Conservation (phyloP, 2,888 invertebrate genomes). For the Quadriops clusia region DNA sequence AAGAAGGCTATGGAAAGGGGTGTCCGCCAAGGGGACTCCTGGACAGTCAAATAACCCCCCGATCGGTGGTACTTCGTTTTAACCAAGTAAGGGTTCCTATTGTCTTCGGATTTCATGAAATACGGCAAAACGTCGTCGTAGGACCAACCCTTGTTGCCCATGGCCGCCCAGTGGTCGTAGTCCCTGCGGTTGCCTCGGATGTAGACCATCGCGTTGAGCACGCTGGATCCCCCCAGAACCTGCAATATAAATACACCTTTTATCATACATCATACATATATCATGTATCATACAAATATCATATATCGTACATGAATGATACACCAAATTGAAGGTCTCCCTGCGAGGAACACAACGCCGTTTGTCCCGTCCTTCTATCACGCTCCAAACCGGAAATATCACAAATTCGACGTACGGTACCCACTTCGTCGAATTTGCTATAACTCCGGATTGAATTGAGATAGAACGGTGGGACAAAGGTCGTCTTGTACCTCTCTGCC, state of each 20-base stretch:
- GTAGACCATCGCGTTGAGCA: conserved; percentile 86
- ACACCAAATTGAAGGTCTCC: too few relatives aligned
- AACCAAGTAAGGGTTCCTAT: conserved; percentile 69
- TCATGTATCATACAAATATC: too few relatives aligned
- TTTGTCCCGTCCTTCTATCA: too few relatives aligned
- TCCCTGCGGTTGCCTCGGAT: conserved; percentile 77
- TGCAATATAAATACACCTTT: conserved; percentile 12
- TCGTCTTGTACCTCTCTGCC: too few relatives aligned
- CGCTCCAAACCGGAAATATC: too few relatives aligned
- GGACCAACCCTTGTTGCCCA: conserved; percentile 80
- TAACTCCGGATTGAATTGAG: too few relatives aligned
- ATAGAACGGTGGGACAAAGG: too few relatives aligned
- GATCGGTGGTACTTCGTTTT: conserved; percentile 62
- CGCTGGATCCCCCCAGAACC: conserved; percentile 74
- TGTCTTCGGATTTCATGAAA: conserved; percentile 80
- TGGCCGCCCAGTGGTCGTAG: conserved; percentile 74
- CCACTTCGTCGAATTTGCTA: too few relatives aligned
- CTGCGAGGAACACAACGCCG: too few relatives aligned
- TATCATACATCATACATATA: too few relatives aligned
- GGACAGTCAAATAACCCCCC: conserved; percentile 73
- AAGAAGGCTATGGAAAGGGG: conserved; percentile 73
- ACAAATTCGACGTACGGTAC: too few relatives aligned
- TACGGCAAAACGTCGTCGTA: conserved; percentile 72
- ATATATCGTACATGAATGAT: too few relatives aligned
- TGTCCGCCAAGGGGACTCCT: conserved; percentile 74